A percentile compares a stretch with the other conserved stretches of the same genome.
phyloP scores from a whole-genome alignment of 2,888 invertebrate genomes.

The Seira sanloemensis region DNA sequence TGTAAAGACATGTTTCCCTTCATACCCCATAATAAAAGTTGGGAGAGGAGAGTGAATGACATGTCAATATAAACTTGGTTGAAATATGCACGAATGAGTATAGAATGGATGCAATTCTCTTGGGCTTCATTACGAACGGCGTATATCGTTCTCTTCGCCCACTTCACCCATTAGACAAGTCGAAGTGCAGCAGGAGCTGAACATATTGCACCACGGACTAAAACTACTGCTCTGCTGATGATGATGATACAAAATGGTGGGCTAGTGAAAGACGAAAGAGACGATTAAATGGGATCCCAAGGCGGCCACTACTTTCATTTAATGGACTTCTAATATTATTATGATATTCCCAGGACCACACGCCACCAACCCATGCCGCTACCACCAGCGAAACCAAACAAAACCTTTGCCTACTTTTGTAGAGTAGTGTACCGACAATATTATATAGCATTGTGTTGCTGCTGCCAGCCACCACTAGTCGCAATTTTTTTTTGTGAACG shows the following conservation, averaged over 20 bases:
- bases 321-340: conserved; percentile 24
- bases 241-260: neutral
- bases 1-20: no score
- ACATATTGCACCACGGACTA: neutral
- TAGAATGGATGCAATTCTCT: neutral
- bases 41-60: no score
- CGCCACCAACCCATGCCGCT: neutral
- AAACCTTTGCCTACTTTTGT: neutral
- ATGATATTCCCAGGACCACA: conserved; percentile 16
- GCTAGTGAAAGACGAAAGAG: neutral
- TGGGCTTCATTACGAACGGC: neutral
- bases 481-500: neutral
- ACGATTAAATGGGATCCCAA: conserved; percentile 4
- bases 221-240: neutral
- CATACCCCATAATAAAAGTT: no score
- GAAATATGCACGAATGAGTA: neutral
- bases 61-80: no score
- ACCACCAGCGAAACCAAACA: neutral
- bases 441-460: neutral
- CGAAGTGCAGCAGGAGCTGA: neutral
- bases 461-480: no score
- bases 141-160: neutral
- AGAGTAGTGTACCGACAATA: neutral
- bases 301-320: conserved; percentile 10
- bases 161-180: neutral